Conservation (phyloP, 2,113 vertebrate genomes). For the Varanus komodoensis region DNA sequence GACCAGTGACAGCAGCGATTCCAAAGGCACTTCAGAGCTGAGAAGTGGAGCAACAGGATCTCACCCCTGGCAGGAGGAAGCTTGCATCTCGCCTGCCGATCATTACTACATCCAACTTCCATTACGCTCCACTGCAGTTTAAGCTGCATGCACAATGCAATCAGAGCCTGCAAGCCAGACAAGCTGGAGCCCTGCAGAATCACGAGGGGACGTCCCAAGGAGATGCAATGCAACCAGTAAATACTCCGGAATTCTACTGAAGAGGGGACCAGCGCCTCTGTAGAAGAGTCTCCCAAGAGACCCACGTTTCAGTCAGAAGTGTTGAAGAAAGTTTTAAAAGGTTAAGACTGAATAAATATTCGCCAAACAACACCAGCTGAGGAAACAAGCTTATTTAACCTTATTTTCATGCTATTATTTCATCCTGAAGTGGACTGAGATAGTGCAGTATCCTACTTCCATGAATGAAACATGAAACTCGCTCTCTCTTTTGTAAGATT, state of each 20-base stretch:
- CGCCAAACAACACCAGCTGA: not conserved
- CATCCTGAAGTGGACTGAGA: not conserved
- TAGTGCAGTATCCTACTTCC: not conserved
- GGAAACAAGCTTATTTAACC: not conserved
- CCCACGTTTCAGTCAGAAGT: too few species aligned
- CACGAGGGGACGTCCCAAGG: not conserved
- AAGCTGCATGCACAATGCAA: not conserved
- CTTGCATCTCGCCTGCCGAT: not conserved
- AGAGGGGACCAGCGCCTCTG: not conserved
- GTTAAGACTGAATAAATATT: not conserved
- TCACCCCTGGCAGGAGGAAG: too few species aligned
- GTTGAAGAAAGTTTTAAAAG: not conserved
- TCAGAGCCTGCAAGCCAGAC: not conserved
- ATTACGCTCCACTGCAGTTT: not conserved
- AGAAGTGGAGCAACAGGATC: too few species aligned
- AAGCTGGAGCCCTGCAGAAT: not conserved
- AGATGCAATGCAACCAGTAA: not conserved
- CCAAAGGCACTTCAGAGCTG: not conserved
- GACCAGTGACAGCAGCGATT: not conserved
- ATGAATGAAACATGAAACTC: accelerated
- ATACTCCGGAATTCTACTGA: not conserved
- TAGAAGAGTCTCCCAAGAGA: not conserved
- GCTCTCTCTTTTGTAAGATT: accelerated
- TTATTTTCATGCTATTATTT: not conserved
- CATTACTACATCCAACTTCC: not conserved